Base-by-base conservation (phyloP, 2,113 vertebrate species). In the western clawed frog (Xenopus tropicalis) region DNA sequence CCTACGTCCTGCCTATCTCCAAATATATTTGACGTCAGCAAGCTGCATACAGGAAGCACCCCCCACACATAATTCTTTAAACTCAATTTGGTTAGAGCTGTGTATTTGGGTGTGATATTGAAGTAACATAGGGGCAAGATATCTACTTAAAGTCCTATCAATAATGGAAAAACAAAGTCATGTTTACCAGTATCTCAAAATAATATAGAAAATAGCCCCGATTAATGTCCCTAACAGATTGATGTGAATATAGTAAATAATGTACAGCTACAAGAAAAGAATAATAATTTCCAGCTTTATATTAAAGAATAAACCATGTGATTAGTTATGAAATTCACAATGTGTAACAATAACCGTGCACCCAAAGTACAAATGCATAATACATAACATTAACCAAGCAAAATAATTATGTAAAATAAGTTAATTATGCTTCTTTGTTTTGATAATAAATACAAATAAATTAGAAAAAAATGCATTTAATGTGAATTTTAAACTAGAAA, bases 321-420 rank as follows among this genome's bases (percentile, higher is more conserved):
- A 65, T 65, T 65, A 64, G 29, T 7, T 64, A 5, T 44, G 42
- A 65, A 20, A 65, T 65, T 14, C 62, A 65, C 37, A 43, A 65
- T 21, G 14, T 65, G 19, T 17, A 44, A 44, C 42, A 37, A 22
- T 13, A 43, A 37, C 16, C 19, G 3, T 17, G 52, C 16, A 54
- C 19, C 19, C n/a, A 54, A 54, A 0, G 52, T 17, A 54, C 52
- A 54, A 17, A 54, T 54, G 19, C 16, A 20, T 17, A n/a, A n/a
- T 54, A 10, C 19, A 52, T 12, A 11, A 52, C 14, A 54, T 54
- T n/a, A 63, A 37, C 61, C 14, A 16, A 63, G 61, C 1, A 19
- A 63, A 37, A 37, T 29, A 17, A 19, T 29, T 63, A 37, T 63
- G 23, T 14, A 63, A 17, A 37, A 29, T 48, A 48, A 14, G 46